These are phyloP conservation scores for Anser cygnoides DNA, from an alignment of 2,113 vertebrate genomes.

Conservation along the genomic window DNA sequence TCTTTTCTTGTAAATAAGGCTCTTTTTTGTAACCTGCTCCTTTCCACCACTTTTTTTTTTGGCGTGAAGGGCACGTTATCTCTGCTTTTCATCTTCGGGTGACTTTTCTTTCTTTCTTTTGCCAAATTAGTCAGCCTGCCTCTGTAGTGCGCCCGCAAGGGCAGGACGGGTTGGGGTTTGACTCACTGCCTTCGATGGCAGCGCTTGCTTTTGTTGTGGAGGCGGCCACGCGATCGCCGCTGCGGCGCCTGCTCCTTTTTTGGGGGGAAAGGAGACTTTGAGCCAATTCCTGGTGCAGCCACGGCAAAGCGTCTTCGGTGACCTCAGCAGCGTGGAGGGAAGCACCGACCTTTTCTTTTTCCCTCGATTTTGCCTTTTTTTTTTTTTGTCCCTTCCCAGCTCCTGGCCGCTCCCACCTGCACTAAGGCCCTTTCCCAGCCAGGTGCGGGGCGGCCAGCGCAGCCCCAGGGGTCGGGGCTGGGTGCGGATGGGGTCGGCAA, in stretches of 20 bases:
- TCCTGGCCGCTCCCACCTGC: fast-evolving
- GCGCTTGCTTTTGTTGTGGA: not conserved
- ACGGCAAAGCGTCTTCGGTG: no score
- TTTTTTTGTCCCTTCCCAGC: not conserved
- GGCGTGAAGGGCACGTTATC: slow-evolving; percentile 11
- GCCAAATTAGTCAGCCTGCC: not conserved
- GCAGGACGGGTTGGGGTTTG: not conserved
- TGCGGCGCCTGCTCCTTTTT: fast-evolving
- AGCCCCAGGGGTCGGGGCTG: no score
- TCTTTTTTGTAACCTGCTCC: slow-evolving; percentile 26
- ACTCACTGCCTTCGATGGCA: not conserved
- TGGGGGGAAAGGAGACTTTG: no score
- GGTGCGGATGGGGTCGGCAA: no score
- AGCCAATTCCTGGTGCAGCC: no score
- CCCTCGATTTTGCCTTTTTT: fast-evolving
- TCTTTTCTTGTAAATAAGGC: slow-evolving; percentile 27
- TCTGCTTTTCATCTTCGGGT: not conserved
- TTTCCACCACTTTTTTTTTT: not conserved
- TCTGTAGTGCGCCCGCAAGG: not conserved
- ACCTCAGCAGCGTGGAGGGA: no score
- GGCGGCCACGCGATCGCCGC: not conserved
- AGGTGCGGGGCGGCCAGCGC: fast-evolving
- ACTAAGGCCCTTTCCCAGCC: fast-evolving
- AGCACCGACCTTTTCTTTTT: no score
- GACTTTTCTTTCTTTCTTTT: not conserved